Conservation (phyloP, 2,888 invertebrate genomes). For the Myopa tessellatipennis region DNA sequence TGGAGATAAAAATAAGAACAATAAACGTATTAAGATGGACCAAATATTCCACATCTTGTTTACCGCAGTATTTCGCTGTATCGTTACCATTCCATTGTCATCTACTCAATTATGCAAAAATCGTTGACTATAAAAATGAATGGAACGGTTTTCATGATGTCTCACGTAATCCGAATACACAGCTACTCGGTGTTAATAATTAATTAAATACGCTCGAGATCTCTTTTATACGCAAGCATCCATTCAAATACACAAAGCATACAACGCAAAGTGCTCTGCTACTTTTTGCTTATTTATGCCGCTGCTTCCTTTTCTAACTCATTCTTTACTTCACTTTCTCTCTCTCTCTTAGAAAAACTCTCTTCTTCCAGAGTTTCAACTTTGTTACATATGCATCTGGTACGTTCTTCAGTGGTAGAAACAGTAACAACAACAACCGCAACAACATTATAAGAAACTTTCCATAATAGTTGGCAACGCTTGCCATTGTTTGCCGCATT, state of each 20-base stretch:
- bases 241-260: slow-evolving; percentile 6
- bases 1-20: no score
- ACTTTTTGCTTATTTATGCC: not conserved
- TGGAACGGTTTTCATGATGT: slow-evolving; percentile 6
- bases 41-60: not conserved
- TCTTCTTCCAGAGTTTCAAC: not conserved
- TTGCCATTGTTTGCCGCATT: slow-evolving; percentile 25
- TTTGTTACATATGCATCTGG: not conserved
- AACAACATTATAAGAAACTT: not conserved
- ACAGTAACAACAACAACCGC: not conserved
- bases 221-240: no score
- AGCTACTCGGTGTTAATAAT: slow-evolving; percentile 41
- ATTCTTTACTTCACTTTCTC: slow-evolving; percentile 15
- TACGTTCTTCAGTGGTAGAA: not conserved
- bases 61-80: slow-evolving; percentile 12
- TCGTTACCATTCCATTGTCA: slow-evolving; percentile 50
- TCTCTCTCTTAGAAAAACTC: slow-evolving; percentile 22
- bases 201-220: slow-evolving; percentile 38
- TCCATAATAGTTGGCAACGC: slow-evolving; percentile 18
- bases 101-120: slow-evolving; percentile 67
- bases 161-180: slow-evolving; percentile 39
- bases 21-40: not conserved
- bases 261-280: not conserved
- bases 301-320: not conserved
- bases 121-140: slow-evolving; percentile 42